These are phyloP conservation scores for Cyrtorhinus lividipennis DNA, from an alignment of 1,140 invertebrate species.

Conservation along the genomic window DNA sequence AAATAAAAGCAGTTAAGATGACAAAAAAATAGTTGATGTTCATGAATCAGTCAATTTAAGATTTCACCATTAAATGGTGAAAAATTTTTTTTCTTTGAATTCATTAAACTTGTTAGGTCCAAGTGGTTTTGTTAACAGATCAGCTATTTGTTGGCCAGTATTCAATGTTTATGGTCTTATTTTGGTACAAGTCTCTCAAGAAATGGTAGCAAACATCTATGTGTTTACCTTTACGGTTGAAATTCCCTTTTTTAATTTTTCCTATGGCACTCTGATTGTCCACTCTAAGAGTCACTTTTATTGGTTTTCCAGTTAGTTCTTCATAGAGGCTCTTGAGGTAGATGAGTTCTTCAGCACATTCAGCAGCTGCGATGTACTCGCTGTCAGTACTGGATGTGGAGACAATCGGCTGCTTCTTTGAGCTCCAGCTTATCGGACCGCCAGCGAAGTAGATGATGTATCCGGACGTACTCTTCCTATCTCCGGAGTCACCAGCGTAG, in stretches of 20 bases:
- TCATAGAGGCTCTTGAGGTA: neutral
- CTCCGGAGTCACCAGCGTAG: slow-evolving; percentile 11
- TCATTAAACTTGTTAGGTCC: no score
- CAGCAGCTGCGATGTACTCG: slow-evolving; percentile 15
- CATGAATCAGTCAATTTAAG: no score
- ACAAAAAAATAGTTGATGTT: no score
- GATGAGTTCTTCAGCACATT: slow-evolving; percentile 18
- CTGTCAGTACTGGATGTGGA: slow-evolving; percentile 14
- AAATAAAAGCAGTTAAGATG: no score
- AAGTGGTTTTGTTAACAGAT: no score
- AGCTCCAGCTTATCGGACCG: slow-evolving; percentile 13
- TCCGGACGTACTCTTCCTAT: slow-evolving; percentile 13
- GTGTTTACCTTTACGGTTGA: no score
- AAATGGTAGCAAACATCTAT: no score
- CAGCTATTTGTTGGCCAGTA: no score
- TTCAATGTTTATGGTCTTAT: no score
- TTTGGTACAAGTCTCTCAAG: no score
- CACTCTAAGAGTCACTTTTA: neutral
- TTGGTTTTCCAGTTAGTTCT: neutral
- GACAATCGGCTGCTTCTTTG: slow-evolving; percentile 17
- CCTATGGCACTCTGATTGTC: neutral
- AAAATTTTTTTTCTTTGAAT: no score
- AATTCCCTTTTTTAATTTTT: neutral
- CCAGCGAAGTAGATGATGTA: slow-evolving; percentile 14
- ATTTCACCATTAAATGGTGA: no score